Evolutionary conservation across 2,113 vertebrate genomes (phyloP).

Genomic region (Donacobius atricapilla): DNA sequence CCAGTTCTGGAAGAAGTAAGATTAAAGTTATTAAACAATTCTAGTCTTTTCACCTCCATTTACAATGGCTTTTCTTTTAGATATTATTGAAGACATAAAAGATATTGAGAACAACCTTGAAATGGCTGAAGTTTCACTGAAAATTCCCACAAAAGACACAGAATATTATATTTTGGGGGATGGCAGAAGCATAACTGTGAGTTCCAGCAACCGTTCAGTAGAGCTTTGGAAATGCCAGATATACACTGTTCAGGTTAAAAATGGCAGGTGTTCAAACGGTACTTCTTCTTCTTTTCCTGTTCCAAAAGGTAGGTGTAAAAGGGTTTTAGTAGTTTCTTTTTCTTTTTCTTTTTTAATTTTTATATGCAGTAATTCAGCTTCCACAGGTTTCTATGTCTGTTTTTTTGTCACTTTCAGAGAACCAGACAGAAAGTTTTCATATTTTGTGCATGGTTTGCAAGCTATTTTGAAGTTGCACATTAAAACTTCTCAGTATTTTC

Average conservation of each 20-base stretch:
- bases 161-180: rapidly evolving
- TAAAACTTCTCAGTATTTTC: neutral
- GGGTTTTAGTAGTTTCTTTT: neutral
- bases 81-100: neutral
- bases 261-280: rapidly evolving
- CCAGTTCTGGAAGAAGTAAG: neutral
- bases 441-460: neutral
- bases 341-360: neutral
- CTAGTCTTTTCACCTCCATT: neutral
- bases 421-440: neutral
- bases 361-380: neutral
- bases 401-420: neutral
- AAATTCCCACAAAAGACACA: rapidly evolving
- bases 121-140: neutral
- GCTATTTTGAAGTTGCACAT: neutral
- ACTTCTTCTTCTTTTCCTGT: rapidly evolving
- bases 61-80: neutral
- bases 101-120: rapidly evolving
- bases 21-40: neutral
- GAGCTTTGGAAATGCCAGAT: rapidly evolving
- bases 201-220: rapidly evolving
- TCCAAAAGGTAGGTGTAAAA: neutral
- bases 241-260: neutral
- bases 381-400: neutral
- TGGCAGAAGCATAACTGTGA: rapidly evolving